Percentiles rank a stretch among this genome's conserved stretches.
Conservation (phyloP, 2,113 vertebrate genomes). For the Nibea albiflora region DNA sequence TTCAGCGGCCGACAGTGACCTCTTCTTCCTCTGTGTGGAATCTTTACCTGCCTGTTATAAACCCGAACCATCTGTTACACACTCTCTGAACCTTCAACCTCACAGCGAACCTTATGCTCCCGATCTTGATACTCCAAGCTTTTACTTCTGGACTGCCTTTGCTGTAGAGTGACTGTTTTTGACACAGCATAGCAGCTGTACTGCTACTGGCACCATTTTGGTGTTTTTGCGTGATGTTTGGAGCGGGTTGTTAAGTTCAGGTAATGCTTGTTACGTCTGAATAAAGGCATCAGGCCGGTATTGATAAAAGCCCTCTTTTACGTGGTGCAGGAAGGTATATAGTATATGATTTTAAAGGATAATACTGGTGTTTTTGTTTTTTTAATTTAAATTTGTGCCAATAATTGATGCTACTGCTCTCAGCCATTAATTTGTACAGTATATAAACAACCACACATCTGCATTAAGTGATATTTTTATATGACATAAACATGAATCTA, state of each 20-base stretch:
- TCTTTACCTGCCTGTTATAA: conserved; percentile 13
- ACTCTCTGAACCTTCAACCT: conserved; percentile 34
- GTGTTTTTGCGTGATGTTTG: conserved; percentile 14
- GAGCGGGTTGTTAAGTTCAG: conserved; percentile 27
- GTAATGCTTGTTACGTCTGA: not conserved
- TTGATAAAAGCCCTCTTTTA: conserved; percentile 28
- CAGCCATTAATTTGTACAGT: not conserved
- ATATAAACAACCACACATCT: not conserved
- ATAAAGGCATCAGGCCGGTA: conserved; percentile 5
- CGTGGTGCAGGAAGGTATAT: conserved; percentile 13
- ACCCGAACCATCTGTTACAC: conserved; percentile 17
- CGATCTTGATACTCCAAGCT: conserved; percentile 34
- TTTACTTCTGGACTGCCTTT: conserved; percentile 49
- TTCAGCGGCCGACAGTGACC: conserved; percentile 36
- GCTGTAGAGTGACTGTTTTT: conserved; percentile 54
- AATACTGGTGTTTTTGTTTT: conserved; percentile 37
- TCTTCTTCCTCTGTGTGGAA: conserved; percentile 40
- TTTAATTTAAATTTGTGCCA: conserved; percentile 7
- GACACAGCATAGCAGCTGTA: conserved; percentile 19
- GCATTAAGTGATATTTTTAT: conserved; percentile 34
- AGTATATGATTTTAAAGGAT: conserved; percentile 28
- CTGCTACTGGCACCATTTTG: conserved; percentile 17
- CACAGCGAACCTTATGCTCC: conserved; percentile 37
- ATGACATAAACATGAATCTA: not conserved
- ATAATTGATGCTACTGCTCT: not conserved